These are phyloP conservation scores for Serrognathus titanus DNA, from an alignment of 2,888 invertebrate genomes.

Conservation along the genomic window DNA sequence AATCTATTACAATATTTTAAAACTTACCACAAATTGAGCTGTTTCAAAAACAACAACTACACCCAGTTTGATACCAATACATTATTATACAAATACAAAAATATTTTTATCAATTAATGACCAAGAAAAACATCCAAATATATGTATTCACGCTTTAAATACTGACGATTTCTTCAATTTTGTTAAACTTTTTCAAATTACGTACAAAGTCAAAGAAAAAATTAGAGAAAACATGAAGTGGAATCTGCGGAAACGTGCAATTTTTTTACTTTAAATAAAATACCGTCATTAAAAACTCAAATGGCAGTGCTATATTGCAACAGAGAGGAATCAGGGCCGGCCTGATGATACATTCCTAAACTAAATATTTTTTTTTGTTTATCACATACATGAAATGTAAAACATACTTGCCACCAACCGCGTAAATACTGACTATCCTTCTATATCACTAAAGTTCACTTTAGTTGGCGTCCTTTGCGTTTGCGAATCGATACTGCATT, in stretches of 20 bases:
- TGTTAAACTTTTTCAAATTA: too few relatives aligned
- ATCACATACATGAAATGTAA: slow-evolving; percentile 12
- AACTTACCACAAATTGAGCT: slow-evolving; percentile 1
- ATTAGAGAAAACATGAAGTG: too few relatives aligned
- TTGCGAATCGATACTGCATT: slow-evolving; percentile 28
- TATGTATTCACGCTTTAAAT: too few relatives aligned
- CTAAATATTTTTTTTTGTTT: slow-evolving; percentile 3
- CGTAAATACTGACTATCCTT: slow-evolving; percentile 27
- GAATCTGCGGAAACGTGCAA: too few relatives aligned
- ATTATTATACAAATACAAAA: too few relatives aligned
- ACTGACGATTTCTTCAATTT: too few relatives aligned
- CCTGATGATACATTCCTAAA: slow-evolving; percentile 3
- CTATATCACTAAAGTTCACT: slow-evolving; percentile 34
- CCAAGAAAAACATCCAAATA: too few relatives aligned
- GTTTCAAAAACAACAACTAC: neutral
- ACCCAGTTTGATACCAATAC: too few relatives aligned
- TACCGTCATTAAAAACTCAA: neutral
- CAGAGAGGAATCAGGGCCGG: slow-evolving; percentile 4
- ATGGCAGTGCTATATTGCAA: slow-evolving; percentile 18
- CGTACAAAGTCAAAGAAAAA: too few relatives aligned
- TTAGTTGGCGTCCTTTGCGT: slow-evolving; percentile 40
- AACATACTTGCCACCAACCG: too few relatives aligned
- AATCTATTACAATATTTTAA: neutral
- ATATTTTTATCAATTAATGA: too few relatives aligned
- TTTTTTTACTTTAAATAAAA: too few relatives aligned